Percentiles rank a stretch among this genome's conserved stretches.
These are phyloP conservation scores for Abrostola triplasia DNA, from an alignment of 2,888 invertebrate genomes.

Conservation along the genomic window DNA sequence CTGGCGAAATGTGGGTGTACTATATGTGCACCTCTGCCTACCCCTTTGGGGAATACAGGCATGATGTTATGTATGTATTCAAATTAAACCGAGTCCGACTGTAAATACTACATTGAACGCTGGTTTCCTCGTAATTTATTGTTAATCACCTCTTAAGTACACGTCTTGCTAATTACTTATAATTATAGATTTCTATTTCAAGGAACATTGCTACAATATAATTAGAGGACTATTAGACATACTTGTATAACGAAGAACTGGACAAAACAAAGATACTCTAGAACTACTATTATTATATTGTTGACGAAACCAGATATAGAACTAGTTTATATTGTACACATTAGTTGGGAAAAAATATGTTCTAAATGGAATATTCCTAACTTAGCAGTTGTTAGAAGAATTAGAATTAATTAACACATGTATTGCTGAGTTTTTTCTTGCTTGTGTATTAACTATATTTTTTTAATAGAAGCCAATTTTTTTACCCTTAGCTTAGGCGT, in stretches of 20 bases:
- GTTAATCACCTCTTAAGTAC: neutral
- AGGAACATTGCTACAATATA: neutral
- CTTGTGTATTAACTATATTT: no score
- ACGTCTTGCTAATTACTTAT: neutral
- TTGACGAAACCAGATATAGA: neutral
- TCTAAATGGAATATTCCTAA: slow-evolving; percentile 11
- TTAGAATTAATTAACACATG: no score
- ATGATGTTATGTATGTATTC: no score
- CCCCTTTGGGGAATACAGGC: no score
- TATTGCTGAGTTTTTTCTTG: no score
- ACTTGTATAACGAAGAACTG: neutral
- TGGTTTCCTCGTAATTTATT: neutral
- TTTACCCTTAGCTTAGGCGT: no score
- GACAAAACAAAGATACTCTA: neutral
- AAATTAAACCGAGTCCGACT: no score
- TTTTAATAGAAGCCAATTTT: no score
- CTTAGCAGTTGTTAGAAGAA: no score
- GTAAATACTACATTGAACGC: neutral
- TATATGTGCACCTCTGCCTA: no score
- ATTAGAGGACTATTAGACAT: neutral
- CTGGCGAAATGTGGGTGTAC: no score
- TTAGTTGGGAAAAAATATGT: neutral
- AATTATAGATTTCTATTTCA: neutral
- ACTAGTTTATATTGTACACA: neutral
- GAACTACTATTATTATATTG: slow-evolving; percentile 1